Conservation (phyloP, 2,797 vertebrate species). For the Telmatherina bonti region DNA sequence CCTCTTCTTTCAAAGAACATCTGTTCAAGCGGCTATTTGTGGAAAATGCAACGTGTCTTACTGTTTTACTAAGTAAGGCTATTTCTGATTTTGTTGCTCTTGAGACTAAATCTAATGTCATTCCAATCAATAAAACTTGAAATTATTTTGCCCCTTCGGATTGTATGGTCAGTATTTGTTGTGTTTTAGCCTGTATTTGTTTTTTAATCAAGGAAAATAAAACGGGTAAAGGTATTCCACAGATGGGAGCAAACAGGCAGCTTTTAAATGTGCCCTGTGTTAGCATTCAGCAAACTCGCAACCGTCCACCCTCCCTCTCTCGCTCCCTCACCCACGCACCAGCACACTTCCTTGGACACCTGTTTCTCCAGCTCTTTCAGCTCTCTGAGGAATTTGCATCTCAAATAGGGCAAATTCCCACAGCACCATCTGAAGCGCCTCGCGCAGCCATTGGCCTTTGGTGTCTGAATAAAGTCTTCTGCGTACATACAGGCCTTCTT, state of each 20-base stretch:
- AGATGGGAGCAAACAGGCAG: conserved; percentile 31
- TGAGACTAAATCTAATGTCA: conserved; percentile 24
- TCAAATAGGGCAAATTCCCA: conserved; percentile 80
- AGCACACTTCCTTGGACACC: conserved; percentile 83
- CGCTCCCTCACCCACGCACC: conserved; percentile 41
- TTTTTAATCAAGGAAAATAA: conserved; percentile 21
- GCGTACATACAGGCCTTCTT: conserved; percentile 52
- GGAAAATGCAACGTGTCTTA: conserved; percentile 15
- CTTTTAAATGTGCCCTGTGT: conserved; percentile 73
- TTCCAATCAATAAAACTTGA: conserved; percentile 59
- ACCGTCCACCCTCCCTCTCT: conserved; percentile 19
- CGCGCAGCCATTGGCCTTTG: conserved; percentile 50
- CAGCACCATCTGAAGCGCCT: conserved; percentile 54
- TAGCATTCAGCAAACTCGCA: conserved; percentile 62
- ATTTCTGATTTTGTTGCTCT: conserved; percentile 14
- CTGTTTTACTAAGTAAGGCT: not conserved
- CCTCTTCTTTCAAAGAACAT: not conserved
- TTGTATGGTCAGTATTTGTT: not conserved
- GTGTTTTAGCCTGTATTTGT: not conserved
- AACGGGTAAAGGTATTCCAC: conserved; percentile 29
- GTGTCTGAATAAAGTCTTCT: conserved; percentile 63
- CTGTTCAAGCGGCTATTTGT: conserved; percentile 7
- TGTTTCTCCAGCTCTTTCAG: conserved; percentile 83
- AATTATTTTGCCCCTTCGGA: not conserved
- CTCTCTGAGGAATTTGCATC: conserved; percentile 82